phyloP scores from a whole-genome alignment of 2,797 vertebrate species.

The Heteromormyrus szaboi region DNA sequence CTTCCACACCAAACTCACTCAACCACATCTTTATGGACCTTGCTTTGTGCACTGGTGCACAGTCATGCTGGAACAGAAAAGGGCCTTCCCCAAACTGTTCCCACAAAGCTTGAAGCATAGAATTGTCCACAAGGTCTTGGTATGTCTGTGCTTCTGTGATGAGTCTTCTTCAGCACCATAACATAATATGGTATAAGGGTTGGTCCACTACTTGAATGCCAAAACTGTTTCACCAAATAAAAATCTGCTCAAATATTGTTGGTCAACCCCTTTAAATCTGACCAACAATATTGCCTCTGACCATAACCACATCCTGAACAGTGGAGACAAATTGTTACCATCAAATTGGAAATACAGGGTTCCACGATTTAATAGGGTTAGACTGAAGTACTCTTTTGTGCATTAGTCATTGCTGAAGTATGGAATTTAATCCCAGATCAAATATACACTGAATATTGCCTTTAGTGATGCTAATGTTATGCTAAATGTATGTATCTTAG shows the following conservation, averaged over 20 bases:
- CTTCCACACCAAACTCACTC: too few species aligned
- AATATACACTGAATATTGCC: not conserved
- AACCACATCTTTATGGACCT: too few species aligned
- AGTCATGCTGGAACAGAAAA: too few species aligned
- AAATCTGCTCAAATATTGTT: not conserved
- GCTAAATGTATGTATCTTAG: not conserved
- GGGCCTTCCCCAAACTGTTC: too few species aligned
- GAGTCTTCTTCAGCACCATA: not conserved
- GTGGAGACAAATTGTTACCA: not conserved
- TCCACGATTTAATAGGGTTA: not conserved
- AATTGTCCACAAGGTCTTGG: not conserved
- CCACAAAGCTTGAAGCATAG: not conserved
- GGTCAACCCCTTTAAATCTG: not conserved
- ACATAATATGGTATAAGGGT: not conserved
- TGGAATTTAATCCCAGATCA: not conserved
- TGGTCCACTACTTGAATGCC: not conserved
- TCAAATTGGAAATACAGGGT: not conserved
- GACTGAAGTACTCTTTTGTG: not conserved
- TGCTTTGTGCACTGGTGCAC: too few species aligned
- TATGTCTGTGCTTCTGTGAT: not conserved
- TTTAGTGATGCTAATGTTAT: not conserved
- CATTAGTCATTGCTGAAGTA: not conserved
- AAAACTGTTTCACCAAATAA: not conserved
- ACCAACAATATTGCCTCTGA: not conserved
- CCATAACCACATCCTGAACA: not conserved